phyloP scores from a whole-genome alignment of 2,113 vertebrate genomes.

The Oceanites oceanicus region DNA sequence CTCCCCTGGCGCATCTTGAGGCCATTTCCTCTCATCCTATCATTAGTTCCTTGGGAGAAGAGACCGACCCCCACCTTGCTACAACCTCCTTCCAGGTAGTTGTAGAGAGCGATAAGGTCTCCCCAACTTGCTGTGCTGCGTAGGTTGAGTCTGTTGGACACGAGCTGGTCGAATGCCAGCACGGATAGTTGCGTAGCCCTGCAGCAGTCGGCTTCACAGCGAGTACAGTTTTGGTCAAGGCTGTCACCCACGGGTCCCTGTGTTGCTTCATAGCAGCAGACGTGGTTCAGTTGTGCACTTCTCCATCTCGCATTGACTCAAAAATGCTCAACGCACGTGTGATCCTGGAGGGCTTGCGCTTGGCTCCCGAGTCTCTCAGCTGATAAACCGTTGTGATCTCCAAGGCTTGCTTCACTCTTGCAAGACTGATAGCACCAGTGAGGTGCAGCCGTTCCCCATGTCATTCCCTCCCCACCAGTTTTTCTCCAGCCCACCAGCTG shows the following conservation, averaged over 20 bases:
- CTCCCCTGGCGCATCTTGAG: too few species aligned
- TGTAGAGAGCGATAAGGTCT: too few species aligned
- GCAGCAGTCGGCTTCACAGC: accelerated
- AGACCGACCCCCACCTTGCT: too few species aligned
- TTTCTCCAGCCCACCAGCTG: not conserved
- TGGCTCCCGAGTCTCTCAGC: not conserved
- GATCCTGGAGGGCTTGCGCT: not conserved
- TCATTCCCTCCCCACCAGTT: not conserved
- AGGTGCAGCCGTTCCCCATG: accelerated
- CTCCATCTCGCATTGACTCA: not conserved
- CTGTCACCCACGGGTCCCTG: not conserved
- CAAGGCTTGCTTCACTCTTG: not conserved
- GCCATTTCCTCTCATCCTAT: too few species aligned
- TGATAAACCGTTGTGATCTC: not conserved
- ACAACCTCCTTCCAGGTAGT: too few species aligned
- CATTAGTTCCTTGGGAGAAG: too few species aligned
- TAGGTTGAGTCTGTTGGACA: not conserved
- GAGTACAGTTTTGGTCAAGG: accelerated
- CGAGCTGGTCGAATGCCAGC: not conserved
- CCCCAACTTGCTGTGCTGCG: not conserved
- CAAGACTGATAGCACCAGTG: not conserved
- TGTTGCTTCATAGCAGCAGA: not conserved
- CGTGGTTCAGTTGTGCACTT: too few species aligned
- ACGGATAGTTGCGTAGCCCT: not conserved
- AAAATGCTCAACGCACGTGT: not conserved